These are phyloP conservation scores for Drosophila orosa DNA, from an alignment of 1,140 invertebrate genomes.

Conservation along the genomic window DNA sequence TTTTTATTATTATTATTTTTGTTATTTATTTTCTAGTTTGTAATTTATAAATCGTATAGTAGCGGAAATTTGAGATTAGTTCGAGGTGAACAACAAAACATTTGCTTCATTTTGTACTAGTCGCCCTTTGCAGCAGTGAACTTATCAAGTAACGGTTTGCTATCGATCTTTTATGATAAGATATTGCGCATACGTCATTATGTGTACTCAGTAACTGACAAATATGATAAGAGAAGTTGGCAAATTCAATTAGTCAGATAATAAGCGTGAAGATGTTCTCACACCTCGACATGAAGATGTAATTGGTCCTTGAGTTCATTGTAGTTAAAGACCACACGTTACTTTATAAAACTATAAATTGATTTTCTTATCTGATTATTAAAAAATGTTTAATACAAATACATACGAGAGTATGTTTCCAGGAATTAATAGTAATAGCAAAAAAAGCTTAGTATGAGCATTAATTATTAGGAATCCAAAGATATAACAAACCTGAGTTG, in stretches of 20 bases:
- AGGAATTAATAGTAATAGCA: too few relatives aligned
- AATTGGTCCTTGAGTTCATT: neutral
- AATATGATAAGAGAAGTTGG: constrained; percentile 12
- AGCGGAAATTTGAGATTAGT: neutral
- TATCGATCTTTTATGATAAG: constrained; percentile 22
- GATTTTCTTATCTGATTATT: neutral
- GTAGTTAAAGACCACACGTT: too few relatives aligned
- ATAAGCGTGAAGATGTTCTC: neutral
- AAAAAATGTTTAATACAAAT: too few relatives aligned
- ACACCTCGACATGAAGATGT: neutral
- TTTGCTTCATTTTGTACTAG: neutral
- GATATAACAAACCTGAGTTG: too few relatives aligned
- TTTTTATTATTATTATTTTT: neutral
- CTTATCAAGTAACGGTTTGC: constrained; percentile 6
- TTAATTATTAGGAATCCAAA: too few relatives aligned
- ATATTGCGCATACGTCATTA: constrained; percentile 12
- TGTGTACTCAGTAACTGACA: neutral
- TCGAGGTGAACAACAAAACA: neutral
- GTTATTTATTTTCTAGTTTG: too few relatives aligned
- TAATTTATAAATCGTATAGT: neutral
- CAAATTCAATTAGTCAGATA: constrained; percentile 19
- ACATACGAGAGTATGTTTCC: too few relatives aligned
- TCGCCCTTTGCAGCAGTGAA: too few relatives aligned
- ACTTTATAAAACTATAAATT: neutral
- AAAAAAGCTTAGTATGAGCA: too few relatives aligned